Evolutionary conservation across 2,113 vertebrate genomes (phyloP), one percentile per base, ranked within the genome.

Genomic region (Nettapus auritus): DNA sequence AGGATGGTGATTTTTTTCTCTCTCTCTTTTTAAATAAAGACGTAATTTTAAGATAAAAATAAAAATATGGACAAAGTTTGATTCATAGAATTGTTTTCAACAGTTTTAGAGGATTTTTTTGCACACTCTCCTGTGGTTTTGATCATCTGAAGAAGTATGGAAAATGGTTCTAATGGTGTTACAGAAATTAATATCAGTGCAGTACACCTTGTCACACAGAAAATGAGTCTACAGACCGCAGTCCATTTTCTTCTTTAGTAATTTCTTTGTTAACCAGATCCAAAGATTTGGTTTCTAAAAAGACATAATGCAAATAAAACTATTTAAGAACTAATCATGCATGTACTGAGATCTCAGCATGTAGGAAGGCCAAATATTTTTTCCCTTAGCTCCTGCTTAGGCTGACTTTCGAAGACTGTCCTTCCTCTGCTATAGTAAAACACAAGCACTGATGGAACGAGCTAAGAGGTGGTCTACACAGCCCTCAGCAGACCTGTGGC

Each of bases 381-480:
- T 89, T 34, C 29, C 29, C 25, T 70, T 40, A 59, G 6, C 14
- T 91, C 9, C 42, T 59, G 33, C 56, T 42, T 38, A 40, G 14
- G 29, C 9, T 87, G 34, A 73, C 10, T 85, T 87, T 53, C 17
- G 53, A 87, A 57, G 17, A 29, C 25, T n/a, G 6, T 79, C 29
- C 28, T 78, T 70, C 3, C 11, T 86, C 29, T 88, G 46, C 22
- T 71, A 5, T 6, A 71, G 79, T 46, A 48, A 84, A 50, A 3
- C 46, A 44, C 21, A 48, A 36, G 8, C 20, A 34, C 23, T 38
- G 38, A 22, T 20, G 29, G 20, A 73, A 10, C 7, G 40, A 84
- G 12, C 16, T 8, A 20, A 46, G 16, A 42, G 17, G 16, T 23
- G n/a, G 15, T 16, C 38, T 1, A 0, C 28, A 28, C 10, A 31